Percentiles rank a stretch among this genome's conserved stretches.
These are phyloP conservation scores for Cecropterus lyciades DNA, from an alignment of 1,140 invertebrate genomes.

Conservation along the genomic window DNA sequence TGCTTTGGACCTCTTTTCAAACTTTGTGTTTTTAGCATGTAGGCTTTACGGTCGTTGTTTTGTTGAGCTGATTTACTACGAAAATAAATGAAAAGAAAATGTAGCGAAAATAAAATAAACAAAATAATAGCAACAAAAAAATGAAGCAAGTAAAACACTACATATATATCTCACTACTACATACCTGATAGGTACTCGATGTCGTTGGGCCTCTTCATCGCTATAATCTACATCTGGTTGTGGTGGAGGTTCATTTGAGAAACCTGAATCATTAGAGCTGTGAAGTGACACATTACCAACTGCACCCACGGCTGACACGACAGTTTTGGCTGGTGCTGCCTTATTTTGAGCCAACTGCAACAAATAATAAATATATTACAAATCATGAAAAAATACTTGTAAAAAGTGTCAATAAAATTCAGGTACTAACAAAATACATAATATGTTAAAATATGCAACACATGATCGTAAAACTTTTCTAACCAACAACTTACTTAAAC, in stretches of 20 bases:
- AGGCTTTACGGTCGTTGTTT: constrained; percentile 86
- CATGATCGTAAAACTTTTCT: no score
- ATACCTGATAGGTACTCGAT: constrained; percentile 89
- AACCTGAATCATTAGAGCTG: constrained; percentile 96
- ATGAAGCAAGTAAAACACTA: constrained; percentile 24
- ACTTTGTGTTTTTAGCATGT: constrained; percentile 81
- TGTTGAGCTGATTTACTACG: constrained; percentile 80
- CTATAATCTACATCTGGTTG: constrained; percentile 96
- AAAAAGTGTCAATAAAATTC: no score
- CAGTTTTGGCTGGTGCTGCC: constrained; percentile 76
- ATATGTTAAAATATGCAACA: no score
- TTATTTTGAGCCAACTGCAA: constrained; percentile 78
- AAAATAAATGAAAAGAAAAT: constrained; percentile 63
- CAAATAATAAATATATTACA: constrained; percentile 7
- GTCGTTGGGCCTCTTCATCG: constrained; percentile 90
- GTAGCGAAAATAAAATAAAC: constrained; percentile 60
- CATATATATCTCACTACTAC: constrained; percentile 27
- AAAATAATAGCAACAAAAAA: constrained; percentile 54
- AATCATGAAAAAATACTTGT: no score
- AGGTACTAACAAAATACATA: no score
- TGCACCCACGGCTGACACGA: constrained; percentile 79
- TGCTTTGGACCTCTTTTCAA: constrained; percentile 75
- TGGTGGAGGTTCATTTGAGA: constrained; percentile 94
- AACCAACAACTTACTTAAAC: no score
- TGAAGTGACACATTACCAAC: constrained; percentile 91